phyloP scores from a whole-genome alignment of 2,797 vertebrate genomes.

The Galago senegalensis region DNA sequence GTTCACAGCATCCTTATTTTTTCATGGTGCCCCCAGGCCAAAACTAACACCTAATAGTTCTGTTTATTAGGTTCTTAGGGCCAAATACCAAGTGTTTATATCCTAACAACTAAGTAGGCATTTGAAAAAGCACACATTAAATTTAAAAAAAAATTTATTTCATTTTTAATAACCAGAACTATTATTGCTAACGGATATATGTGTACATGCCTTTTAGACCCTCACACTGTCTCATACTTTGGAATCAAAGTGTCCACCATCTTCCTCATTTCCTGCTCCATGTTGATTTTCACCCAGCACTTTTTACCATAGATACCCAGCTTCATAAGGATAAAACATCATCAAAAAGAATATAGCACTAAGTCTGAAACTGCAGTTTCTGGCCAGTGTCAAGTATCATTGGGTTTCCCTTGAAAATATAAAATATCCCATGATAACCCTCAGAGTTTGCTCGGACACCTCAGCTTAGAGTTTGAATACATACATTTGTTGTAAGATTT shows the following conservation, averaged over 20 bases:
- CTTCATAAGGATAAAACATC: background rate
- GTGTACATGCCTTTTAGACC: background rate
- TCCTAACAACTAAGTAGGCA: background rate
- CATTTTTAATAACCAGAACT: background rate
- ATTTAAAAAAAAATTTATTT: background rate
- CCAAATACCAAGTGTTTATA: background rate
- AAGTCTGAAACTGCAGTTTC: background rate
- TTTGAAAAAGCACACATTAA: background rate
- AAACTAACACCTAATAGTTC: background rate
- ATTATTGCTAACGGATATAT: background rate
- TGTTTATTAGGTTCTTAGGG: background rate
- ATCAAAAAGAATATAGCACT: background rate
- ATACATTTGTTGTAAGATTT: background rate
- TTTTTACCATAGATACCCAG: background rate
- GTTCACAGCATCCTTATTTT: conserved; percentile 18
- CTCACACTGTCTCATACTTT: background rate
- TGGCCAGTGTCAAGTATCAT: background rate
- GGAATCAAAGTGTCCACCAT: background rate
- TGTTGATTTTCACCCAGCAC: background rate
- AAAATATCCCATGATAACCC: background rate
- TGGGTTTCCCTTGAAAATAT: background rate
- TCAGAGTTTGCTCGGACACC: background rate
- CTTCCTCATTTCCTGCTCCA: background rate
- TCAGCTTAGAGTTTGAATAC: background rate
- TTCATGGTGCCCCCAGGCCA: background rate